phyloP scores from a whole-genome alignment of 23 tunicate genomes.

The Trididemnum clinides region DNA sequence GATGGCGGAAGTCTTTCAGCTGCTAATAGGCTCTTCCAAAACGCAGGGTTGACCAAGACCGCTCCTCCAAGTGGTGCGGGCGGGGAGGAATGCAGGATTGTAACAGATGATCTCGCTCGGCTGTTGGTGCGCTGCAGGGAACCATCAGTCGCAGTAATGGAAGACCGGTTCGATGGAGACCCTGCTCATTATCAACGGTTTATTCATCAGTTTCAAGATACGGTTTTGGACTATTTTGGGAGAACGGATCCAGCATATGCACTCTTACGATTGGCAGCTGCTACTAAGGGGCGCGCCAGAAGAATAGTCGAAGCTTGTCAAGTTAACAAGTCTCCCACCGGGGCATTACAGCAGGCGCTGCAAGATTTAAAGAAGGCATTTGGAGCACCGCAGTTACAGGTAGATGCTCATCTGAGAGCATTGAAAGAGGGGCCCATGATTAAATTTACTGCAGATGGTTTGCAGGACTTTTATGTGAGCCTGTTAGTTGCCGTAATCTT shows the following conservation, averaged over 20 bases:
- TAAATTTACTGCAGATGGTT: neutral
- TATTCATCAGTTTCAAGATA: neutral
- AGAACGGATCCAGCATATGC: neutral
- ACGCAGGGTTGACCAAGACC: too few species aligned
- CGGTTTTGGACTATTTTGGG: neutral
- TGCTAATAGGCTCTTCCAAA: too few species aligned
- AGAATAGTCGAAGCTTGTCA: neutral
- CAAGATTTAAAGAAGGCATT: neutral
- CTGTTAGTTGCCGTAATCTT: conserved; percentile 1
- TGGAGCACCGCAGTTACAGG: neutral
- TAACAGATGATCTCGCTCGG: neutral
- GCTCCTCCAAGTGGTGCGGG: too few species aligned
- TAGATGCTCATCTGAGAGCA: neutral
- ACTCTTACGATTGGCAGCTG: neutral
- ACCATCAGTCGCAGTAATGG: neutral
- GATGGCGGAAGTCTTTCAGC: too few species aligned
- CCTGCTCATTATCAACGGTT: neutral
- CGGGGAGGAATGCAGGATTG: too few species aligned
- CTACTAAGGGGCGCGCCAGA: neutral
- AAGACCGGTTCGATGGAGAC: neutral
- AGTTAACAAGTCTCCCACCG: neutral
- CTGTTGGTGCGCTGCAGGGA: neutral
- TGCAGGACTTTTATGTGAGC: neutral
- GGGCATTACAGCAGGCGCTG: neutral
- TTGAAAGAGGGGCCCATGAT: neutral